These are phyloP conservation scores for Onychostruthus taczanowskii DNA, from an alignment of 2,113 vertebrate species.

Conservation along the genomic window DNA sequence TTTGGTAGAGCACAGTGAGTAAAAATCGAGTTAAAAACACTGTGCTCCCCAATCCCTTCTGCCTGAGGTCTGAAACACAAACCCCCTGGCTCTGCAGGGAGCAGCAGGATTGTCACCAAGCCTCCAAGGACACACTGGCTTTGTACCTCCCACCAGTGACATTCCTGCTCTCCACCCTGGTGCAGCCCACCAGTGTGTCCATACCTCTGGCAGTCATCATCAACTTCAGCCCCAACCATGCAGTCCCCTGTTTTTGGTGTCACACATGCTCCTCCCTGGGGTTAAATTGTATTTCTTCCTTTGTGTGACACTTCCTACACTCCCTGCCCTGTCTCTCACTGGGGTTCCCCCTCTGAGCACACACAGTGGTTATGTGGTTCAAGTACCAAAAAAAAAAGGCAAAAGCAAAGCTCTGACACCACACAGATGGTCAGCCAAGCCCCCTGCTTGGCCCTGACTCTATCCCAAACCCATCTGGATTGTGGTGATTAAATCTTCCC, in stretches of 20 bases:
- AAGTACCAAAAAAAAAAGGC: not conserved
- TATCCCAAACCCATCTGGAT: not conserved
- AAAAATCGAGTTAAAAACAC: not conserved
- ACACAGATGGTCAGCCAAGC: not conserved
- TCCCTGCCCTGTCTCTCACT: not conserved
- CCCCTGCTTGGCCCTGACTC: not conserved
- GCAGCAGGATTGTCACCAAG: not conserved
- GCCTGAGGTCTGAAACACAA: not conserved
- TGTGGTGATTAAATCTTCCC: not conserved
- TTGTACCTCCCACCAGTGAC: not conserved
- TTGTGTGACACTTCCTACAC: not conserved
- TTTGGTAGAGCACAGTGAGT: not conserved
- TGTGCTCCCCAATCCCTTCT: not conserved
- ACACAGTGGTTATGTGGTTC: not conserved
- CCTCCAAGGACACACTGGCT: not conserved
- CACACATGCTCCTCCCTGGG: not conserved
- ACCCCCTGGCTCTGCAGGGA: not conserved
- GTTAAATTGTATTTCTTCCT: not conserved
- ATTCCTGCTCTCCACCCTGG: not conserved
- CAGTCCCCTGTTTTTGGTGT: not conserved
- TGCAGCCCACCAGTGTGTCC: not conserved
- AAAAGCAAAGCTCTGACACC: not conserved
- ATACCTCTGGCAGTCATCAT: fast-evolving
- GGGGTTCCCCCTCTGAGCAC: not conserved
- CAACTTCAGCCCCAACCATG: not conserved